Conservation (phyloP, 1,140 invertebrate species). For the Zeugodacus cucurbitae region DNA sequence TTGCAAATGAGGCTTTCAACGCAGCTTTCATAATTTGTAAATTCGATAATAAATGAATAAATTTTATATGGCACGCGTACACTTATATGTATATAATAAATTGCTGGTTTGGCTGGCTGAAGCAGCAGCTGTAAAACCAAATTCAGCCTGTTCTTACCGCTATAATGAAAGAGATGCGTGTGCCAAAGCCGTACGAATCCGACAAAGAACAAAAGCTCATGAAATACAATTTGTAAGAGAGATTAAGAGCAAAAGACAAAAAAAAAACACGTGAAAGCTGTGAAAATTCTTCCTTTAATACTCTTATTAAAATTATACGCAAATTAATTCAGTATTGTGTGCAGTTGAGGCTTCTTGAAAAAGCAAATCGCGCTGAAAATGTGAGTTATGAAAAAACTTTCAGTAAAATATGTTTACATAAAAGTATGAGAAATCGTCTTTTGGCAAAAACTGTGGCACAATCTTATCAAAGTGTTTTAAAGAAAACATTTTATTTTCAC, state of each 20-base stretch:
- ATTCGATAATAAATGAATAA: constrained; percentile 15
- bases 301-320: not conserved
- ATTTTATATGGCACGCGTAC: not conserved
- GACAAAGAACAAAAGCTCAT: not conserved
- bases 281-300: not conserved
- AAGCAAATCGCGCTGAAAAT: not conserved
- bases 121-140: too few relatives aligned
- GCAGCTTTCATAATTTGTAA: not conserved
- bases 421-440: too few relatives aligned
- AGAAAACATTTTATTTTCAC: too few relatives aligned
- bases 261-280: not conserved
- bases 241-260: not conserved
- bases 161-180: too few relatives aligned
- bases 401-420: too few relatives aligned
- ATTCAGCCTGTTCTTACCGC: too few relatives aligned
- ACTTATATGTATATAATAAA: not conserved
- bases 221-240: not conserved
- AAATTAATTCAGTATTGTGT: not conserved
- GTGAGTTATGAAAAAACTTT: too few relatives aligned
- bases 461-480: too few relatives aligned
- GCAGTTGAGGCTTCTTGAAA: not conserved
- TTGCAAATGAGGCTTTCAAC: not conserved
- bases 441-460: too few relatives aligned
- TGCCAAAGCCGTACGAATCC: not conserved
- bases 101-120: not conserved